Evolutionary conservation across 30 jellyfish, hydroid and myxozoan species (phyloP), one percentile per base, ranked within the genome.

Genomic region (Turritopsis dohrnii): DNA sequence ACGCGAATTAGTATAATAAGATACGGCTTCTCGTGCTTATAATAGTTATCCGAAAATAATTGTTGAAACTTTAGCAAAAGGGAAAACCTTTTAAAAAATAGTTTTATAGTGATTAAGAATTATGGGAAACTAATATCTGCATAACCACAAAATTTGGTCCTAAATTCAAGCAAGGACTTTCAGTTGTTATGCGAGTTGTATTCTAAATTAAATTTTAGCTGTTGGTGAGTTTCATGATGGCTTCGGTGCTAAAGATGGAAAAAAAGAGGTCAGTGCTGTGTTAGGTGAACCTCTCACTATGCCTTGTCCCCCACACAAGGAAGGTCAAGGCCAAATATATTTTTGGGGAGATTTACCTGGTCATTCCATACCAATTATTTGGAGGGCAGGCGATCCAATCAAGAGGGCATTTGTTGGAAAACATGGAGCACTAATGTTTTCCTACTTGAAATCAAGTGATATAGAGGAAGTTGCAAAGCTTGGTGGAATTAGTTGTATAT

Each of bases 401-500:
- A 13, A 19, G 21, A 24, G 21, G 1, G 72, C 52, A 3, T 77
- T 77, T 30, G 26, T 25, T 30, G 72, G 74, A 13, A 1, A 77
- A n/a, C 85, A 77, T 77, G 85, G 83, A 26, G 83, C 66, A 18
- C 28, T 29, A 18, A 18, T 27, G 19, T 77, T 77, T 29, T 60
- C 85, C 30, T 77, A 28, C 85, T 19, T 77, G 7, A 29, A 53
- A 77, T 19, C 25, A 29, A 18, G 30, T 19, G 85, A 26, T 77
- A 66, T 77, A 16, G 72, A 77, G 1, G 28, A 77, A 26, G 29
- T 77, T 28, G 0, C 25, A 60, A 3, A 29, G 66, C 66, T 24
- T 77, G 85, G 85, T 26, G 85, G 85, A 77, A 77, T 77, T 77
- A 77, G 85, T 29, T 77, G 85, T 24, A 77, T 77, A 28, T 24